Evolutionary conservation across 2,113 vertebrate genomes (phyloP).

Genomic region (Aleadryas rufinucha): DNA sequence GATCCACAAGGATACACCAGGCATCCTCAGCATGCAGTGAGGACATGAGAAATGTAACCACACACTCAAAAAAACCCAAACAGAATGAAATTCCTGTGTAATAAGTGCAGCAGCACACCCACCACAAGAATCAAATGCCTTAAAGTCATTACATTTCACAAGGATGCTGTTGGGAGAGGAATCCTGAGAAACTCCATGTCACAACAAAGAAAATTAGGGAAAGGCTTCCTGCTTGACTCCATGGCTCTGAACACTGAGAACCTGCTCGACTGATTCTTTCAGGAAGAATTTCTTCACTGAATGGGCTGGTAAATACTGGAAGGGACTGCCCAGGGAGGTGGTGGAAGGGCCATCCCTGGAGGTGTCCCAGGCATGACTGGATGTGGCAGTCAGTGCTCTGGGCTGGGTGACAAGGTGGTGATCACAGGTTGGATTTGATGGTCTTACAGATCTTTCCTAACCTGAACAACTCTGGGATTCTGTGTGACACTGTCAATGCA

Average conservation of each 20-base stretch:
- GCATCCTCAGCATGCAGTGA: background rate
- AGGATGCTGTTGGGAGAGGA: background rate
- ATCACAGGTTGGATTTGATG: background rate
- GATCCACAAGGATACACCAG: background rate
- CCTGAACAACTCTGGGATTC: background rate
- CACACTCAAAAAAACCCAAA: background rate
- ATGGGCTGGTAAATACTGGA: background rate
- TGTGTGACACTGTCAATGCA: background rate
- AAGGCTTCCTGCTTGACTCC: background rate
- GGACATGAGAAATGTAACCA: background rate
- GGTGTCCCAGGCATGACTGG: background rate
- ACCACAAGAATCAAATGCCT: background rate
- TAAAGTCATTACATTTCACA: background rate
- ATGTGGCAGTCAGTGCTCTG: background rate
- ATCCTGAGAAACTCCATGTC: background rate
- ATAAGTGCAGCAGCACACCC: background rate
- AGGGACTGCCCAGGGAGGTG: background rate
- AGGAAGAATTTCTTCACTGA: background rate
- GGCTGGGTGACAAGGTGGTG: background rate
- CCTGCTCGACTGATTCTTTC: background rate
- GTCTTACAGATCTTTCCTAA: background rate
- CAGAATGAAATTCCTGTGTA: background rate
- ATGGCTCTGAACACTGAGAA: background rate
- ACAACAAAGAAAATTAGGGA: background rate
- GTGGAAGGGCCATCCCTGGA: background rate